phyloP scores from a whole-genome alignment of 2,113 vertebrate species.

The Papio anubis region DNA sequence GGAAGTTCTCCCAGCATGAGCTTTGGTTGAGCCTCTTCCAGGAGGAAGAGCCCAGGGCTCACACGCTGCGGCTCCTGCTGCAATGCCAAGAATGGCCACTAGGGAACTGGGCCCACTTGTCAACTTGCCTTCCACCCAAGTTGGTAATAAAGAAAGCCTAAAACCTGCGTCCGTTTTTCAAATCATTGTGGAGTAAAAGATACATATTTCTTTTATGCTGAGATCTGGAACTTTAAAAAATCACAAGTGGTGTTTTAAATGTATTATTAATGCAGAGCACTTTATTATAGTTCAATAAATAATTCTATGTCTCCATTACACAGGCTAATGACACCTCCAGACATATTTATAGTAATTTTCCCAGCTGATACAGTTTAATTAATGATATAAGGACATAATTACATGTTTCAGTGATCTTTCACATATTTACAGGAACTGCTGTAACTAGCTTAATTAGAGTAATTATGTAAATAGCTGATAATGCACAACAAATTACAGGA shows the following conservation, averaged over 20 bases:
- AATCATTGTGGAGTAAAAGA: background rate
- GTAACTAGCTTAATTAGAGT: slow-evolving; percentile 79
- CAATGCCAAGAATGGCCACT: background rate
- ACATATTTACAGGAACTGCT: slow-evolving; percentile 80
- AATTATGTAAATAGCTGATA: slow-evolving; percentile 82
- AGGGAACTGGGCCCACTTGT: background rate
- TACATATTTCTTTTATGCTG: slow-evolving; percentile 6
- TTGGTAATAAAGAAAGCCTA: background rate
- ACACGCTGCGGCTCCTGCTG: background rate
- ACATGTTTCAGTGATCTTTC: slow-evolving; percentile 79
- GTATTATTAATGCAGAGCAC: slow-evolving; percentile 59
- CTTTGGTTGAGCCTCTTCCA: background rate
- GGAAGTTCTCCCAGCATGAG: background rate
- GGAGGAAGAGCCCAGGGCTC: background rate
- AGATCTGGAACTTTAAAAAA: slow-evolving; percentile 63
- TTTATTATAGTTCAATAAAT: slow-evolving; percentile 75
- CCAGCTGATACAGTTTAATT: slow-evolving; percentile 81
- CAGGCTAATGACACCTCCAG: slow-evolving; percentile 84
- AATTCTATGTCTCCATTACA: slow-evolving; percentile 80
- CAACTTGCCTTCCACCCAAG: background rate
- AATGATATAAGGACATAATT: slow-evolving; percentile 83
- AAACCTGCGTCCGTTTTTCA: slow-evolving; percentile 19
- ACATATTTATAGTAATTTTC: slow-evolving; percentile 84
- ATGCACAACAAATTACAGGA: slow-evolving; percentile 77
- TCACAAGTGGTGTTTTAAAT: slow-evolving; percentile 52